Evolutionary conservation across 2,888 invertebrate genomes (phyloP).

Genomic region (Pyrocoelia pectoralis): DNA sequence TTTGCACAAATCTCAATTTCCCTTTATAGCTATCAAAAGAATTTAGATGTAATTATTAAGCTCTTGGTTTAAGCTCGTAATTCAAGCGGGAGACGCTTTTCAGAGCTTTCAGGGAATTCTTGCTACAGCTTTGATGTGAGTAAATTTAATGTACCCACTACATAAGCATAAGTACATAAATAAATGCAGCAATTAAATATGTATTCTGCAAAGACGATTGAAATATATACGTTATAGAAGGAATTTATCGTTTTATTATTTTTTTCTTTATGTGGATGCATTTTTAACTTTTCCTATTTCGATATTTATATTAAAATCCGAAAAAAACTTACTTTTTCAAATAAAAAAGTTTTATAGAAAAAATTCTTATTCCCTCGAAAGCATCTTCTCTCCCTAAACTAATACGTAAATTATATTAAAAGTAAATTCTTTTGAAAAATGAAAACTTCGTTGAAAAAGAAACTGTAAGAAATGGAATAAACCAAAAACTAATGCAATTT

Average conservation of each 20-base stretch:
- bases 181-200: slow-evolving; percentile 43
- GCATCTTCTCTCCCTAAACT: not conserved
- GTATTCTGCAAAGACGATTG: slow-evolving; percentile 6
- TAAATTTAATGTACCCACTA: slow-evolving; percentile 53
- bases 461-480: not conserved
- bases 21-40: slow-evolving; percentile 54
- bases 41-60: slow-evolving; percentile 57
- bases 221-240: not conserved
- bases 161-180: slow-evolving; percentile 48
- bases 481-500: no score
- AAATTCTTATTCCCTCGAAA: not conserved
- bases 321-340: not conserved
- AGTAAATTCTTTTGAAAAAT: not conserved
- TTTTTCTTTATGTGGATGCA: not conserved
- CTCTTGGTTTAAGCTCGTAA: slow-evolving; percentile 53
- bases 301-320: slow-evolving; percentile 1
- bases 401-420: not conserved
- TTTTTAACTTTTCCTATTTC: slow-evolving; percentile 1
- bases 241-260: slow-evolving; percentile 1
- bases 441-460: not conserved
- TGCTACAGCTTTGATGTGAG: slow-evolving; percentile 53
- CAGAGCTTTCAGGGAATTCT: slow-evolving; percentile 53
- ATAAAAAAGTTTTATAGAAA: not conserved
- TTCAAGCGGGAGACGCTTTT: slow-evolving; percentile 51
- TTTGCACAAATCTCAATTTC: slow-evolving; percentile 53